Percentiles rank a stretch among this genome's conserved stretches.
These are phyloP conservation scores for Euura lappo DNA, from an alignment of 1,140 invertebrate species.

Conservation along the genomic window DNA sequence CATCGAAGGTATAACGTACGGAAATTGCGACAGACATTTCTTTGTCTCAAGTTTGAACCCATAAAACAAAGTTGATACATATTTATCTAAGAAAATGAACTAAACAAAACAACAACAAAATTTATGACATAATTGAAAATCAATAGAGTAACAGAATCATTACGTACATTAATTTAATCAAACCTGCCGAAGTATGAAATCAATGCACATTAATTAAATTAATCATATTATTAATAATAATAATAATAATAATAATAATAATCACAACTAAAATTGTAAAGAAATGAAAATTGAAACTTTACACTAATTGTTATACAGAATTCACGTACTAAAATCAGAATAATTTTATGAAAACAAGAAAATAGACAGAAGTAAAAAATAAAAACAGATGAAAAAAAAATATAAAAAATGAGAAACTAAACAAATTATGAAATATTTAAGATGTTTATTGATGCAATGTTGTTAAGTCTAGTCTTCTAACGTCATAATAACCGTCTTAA, in stretches of 20 bases:
- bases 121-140: too few species aligned
- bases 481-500: constrained; percentile 1
- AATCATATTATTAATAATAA: background rate
- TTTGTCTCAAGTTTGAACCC: too few species aligned
- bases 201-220: too few species aligned
- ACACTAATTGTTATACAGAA: constrained; percentile 7
- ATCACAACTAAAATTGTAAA: background rate
- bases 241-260: background rate
- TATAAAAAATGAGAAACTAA: background rate
- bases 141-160: too few species aligned
- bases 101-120: background rate
- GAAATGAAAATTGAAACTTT: background rate
- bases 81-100: constrained; percentile 12
- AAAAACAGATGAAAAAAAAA: background rate
- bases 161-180: background rate
- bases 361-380: constrained; percentile 1
- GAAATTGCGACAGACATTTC: too few species aligned
- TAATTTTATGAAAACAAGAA: background rate
- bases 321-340: background rate
- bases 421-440: constrained; percentile 40
- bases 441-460: constrained; percentile 46
- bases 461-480: constrained; percentile 24
- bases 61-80: background rate
- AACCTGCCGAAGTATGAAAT: background rate
- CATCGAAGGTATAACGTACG: too few species aligned